Percentiles rank a stretch among this genome's conserved stretches.
Evolutionary conservation across 2,888 invertebrate species (phyloP).

Genomic region (Coelopa pilipes): DNA sequence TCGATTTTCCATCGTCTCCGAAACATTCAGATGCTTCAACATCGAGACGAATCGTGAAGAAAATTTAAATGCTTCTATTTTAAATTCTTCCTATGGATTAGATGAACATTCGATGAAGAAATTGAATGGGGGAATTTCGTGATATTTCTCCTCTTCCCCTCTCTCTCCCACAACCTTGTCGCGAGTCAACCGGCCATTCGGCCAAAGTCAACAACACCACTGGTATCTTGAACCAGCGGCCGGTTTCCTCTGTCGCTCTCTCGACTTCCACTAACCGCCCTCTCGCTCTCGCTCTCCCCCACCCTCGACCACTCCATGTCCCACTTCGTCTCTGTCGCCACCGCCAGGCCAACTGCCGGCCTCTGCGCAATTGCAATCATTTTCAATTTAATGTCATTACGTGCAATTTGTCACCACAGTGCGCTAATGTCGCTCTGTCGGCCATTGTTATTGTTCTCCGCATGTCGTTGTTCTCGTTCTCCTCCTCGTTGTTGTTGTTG

Average conservation of each 20-base stretch:
- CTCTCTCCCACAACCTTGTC: too few species aligned
- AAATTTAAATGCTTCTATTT: too few species aligned
- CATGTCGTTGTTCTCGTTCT: conserved; percentile 44
- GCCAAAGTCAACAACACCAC: too few species aligned
- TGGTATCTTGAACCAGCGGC: neutral
- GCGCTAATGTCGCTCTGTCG: conserved; percentile 46
- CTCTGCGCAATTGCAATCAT: conserved; percentile 52
- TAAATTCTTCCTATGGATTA: too few species aligned
- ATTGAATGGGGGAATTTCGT: too few species aligned
- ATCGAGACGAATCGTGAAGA: too few species aligned
- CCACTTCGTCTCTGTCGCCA: conserved; percentile 29
- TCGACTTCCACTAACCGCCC: conserved; percentile 13
- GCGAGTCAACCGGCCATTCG: too few species aligned
- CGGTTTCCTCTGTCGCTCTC: conserved; percentile 14
- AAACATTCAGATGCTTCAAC: too few species aligned
- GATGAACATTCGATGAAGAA: too few species aligned
- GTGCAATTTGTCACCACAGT: conserved; percentile 64
- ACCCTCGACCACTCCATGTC: conserved; percentile 39
- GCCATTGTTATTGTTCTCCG: conserved; percentile 25
- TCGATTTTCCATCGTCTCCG: too few species aligned
- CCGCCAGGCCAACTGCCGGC: neutral
- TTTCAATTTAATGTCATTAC: conserved; percentile 65
- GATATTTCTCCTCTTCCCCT: too few species aligned
- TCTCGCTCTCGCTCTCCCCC: conserved; percentile 5
- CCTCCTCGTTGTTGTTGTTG: conserved; percentile 30